A percentile compares a stretch with the other conserved stretches of the same genome.
phyloP scores from a whole-genome alignment of 2,888 invertebrate genomes.

The Ferdinandea cuprea region DNA sequence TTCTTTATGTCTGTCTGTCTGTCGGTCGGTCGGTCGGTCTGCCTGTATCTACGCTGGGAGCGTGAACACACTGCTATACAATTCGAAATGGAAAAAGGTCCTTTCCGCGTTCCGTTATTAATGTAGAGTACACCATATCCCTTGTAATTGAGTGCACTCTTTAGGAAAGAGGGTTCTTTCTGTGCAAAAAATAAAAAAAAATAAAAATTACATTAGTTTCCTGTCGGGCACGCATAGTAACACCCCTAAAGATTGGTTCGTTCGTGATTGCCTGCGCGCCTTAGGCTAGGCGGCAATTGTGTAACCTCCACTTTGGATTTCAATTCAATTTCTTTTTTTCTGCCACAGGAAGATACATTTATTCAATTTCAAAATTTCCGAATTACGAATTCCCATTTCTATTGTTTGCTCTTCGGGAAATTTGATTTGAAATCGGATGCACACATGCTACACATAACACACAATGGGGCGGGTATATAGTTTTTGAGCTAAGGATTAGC shows the following conservation, averaged over 20 bases:
- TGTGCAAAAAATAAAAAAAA: too few species aligned
- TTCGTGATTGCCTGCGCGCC: constrained; percentile 70
- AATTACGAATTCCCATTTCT: not conserved
- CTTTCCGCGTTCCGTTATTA: constrained; percentile 29
- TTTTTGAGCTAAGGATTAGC: constrained; percentile 56
- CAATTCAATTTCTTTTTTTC: constrained; percentile 10
- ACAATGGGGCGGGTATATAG: constrained; percentile 2
- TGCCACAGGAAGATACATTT: constrained; percentile 55
- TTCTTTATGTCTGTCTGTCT: too few species aligned
- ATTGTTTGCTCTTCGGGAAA: constrained; percentile 48
- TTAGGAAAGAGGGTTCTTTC: constrained; percentile 17
- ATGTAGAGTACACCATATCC: constrained; percentile 48
- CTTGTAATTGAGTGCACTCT: constrained; percentile 64
- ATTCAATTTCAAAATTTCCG: constrained; percentile 54
- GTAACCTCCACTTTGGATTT: constrained; percentile 37
- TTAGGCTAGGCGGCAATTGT: constrained; percentile 62
- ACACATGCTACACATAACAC: too few species aligned
- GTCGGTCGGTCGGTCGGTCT: too few species aligned
- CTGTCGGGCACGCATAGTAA: constrained; percentile 66
- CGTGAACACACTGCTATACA: constrained; percentile 50
- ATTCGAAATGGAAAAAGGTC: constrained; percentile 2
- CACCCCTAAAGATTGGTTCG: constrained; percentile 67
- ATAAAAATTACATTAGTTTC: constrained; percentile 71
- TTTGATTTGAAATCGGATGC: constrained; percentile 62
- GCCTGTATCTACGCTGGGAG: constrained; percentile 29